Base-by-base conservation (phyloP, 1,140 invertebrate species). In the Frieseomelitta varia region DNA sequence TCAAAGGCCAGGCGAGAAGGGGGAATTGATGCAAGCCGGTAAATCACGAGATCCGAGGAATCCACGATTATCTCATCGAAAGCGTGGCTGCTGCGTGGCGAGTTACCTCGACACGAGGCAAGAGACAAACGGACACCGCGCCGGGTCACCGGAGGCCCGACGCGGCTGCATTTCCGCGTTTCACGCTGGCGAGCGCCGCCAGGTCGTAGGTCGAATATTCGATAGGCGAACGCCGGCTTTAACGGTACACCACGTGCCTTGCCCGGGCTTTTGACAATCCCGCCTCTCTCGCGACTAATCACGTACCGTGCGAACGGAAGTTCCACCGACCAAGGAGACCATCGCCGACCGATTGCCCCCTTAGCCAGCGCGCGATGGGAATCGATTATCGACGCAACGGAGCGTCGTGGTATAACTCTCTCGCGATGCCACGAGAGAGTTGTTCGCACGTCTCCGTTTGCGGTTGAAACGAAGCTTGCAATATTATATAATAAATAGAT, bases 201-300 rank as follows among this genome's bases (percentile, higher is more conserved):
- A 63, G 88, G 88, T 90, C 88, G 67, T 69, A 90, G 88, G 88
- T 90, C 82, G 88, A 89, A 90, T 90, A 90, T 90, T 90, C 79
- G 88, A 90, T 89, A 87, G 88, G 88, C 85, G 82, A 87, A 89
- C 85, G 78, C 79, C 87, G 78, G 76, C 61, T 90, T n/a, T 90
- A 90, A 90, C 88, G 88, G 88, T 90, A 90, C 81, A 85, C 80
- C 86, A 83, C 79, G 88, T 87, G 87, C 79, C 88, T 84, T n/a
- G 81, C 73, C 67, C 87, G 82, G 75, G 79, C 85, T 89, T 90
- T 90, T 89, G 88, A 90, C 88, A 90, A 89, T 89, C 85, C 30
- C 87, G 71, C 15, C n/a, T 76, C 67, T 84, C 67, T 84, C 79
- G 81, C 68, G 63, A 76, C 80, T 84, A 85, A 89, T 89, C 80